These are phyloP conservation scores for Chrysomela aeneicollis DNA, from an alignment of 2,888 invertebrate genomes.

Conservation along the genomic window DNA sequence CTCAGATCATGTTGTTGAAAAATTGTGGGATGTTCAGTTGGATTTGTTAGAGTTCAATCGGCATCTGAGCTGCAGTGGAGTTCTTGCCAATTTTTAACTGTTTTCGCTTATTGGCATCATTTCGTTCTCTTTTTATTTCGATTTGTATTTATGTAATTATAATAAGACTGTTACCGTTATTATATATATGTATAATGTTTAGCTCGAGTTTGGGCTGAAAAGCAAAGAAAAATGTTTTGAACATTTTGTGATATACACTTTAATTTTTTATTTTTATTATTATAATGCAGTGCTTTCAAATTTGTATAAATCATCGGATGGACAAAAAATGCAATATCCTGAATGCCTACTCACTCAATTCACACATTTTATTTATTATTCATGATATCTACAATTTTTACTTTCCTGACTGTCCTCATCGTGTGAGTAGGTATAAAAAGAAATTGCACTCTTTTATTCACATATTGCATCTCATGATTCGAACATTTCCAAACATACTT, in stretches of 20 bases:
- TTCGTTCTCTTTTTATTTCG: slow-evolving; percentile 48
- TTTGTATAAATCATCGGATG: slow-evolving; percentile 46
- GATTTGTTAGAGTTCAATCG: slow-evolving; percentile 8
- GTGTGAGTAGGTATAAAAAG: slow-evolving; percentile 7
- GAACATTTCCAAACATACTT: slow-evolving; percentile 25
- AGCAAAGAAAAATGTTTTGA: slow-evolving; percentile 60
- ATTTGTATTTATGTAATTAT: slow-evolving; percentile 58
- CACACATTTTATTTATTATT: slow-evolving; percentile 25
- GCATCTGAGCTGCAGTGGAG: slow-evolving; percentile 25
- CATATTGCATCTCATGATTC: neutral
- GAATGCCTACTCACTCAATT: slow-evolving; percentile 28
- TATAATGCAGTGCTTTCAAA: slow-evolving; percentile 54
- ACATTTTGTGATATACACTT: slow-evolving; percentile 62
- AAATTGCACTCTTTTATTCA: slow-evolving; percentile 15
- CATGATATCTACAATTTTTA: neutral
- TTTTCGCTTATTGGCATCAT: slow-evolving; percentile 44
- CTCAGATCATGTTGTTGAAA: slow-evolving; percentile 41
- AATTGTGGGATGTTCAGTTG: slow-evolving; percentile 15
- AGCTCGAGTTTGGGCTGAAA: slow-evolving; percentile 53
- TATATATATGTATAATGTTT: slow-evolving; percentile 51
- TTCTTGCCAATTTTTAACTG: slow-evolving; percentile 42
- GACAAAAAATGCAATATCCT: slow-evolving; percentile 56
- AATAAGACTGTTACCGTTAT: slow-evolving; percentile 64
- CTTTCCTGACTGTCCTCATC: neutral
- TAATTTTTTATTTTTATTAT: slow-evolving; percentile 52